Percentiles rank a stretch among this genome's conserved stretches.
Evolutionary conservation across 2,113 vertebrate species (phyloP).

Genomic region (Tachuris rubrigastra): DNA sequence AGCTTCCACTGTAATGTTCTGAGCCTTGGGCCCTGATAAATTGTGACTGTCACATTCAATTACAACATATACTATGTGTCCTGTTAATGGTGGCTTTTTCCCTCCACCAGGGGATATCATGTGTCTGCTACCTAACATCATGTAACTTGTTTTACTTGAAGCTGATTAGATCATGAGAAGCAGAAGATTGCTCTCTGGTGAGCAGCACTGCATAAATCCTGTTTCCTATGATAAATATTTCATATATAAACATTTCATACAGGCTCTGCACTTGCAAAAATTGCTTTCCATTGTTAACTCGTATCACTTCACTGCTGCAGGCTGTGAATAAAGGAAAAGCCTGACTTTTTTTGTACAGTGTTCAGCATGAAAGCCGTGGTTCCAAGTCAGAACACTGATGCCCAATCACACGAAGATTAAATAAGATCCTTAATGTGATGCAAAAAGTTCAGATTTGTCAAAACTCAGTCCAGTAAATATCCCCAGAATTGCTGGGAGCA

Average conservation of each 20-base stretch:
- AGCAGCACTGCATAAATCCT: neutral
- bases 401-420: neutral
- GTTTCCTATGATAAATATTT: constrained; percentile 30
- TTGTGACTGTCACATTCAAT: constrained; percentile 5
- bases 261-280: neutral
- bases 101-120: neutral
- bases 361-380: neutral
- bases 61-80: neutral
- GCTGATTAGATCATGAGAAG: constrained; percentile 21
- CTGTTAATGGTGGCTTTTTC: constrained; percentile 1
- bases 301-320: neutral
- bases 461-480: neutral
- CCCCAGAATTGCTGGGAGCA: neutral
- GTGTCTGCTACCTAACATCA: constrained; percentile 2
- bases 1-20: neutral
- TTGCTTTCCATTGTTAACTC: neutral
- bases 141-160: constrained; percentile 39
- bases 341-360: neutral
- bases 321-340: neutral
- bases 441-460: neutral
- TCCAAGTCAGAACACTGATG: neutral
- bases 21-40: constrained; percentile 12
- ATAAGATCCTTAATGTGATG: neutral
- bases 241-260: neutral
- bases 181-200: neutral